Percentiles rank a stretch among this genome's conserved stretches.
Conservation (phyloP, 2,113 vertebrate species). For the Cephalophus harveyi region DNA sequence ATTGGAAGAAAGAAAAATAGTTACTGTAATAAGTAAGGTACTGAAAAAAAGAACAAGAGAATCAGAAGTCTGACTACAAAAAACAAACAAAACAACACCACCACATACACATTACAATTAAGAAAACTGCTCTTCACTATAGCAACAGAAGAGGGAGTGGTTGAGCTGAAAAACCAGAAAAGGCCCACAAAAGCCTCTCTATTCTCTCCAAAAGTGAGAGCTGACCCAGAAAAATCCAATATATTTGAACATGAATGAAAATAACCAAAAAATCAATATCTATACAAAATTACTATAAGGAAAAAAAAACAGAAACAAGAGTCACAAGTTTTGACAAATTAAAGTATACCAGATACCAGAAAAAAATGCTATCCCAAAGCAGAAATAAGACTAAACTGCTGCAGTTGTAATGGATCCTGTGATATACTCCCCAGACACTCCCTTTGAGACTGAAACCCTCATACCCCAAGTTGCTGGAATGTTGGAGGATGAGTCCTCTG, state of each 20-base stretch:
- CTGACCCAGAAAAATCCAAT: not conserved
- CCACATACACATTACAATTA: not conserved
- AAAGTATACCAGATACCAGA: not conserved
- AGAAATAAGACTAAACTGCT: not conserved
- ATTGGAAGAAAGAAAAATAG: not conserved
- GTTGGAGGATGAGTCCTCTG: not conserved
- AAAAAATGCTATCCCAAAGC: not conserved
- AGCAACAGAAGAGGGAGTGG: constrained; percentile 63
- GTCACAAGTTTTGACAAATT: not conserved
- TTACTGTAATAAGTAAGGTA: not conserved
- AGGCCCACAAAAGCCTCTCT: not conserved
- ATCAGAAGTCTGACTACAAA: not conserved
- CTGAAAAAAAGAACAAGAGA: not conserved
- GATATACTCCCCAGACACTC: not conserved
- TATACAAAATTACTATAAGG: not conserved
- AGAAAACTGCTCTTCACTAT: constrained; percentile 24
- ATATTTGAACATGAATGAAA: constrained; percentile 17
- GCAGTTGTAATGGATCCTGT: not conserved
- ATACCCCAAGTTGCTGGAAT: not conserved
- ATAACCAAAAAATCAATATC: not conserved
- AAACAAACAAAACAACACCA: not conserved
- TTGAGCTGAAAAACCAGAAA: constrained; percentile 24
- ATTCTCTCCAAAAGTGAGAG: not conserved
- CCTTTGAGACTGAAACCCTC: not conserved
- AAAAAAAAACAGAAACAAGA: not conserved